Evolutionary conservation across 1,140 invertebrate species (phyloP).

Genomic region (Venturia canescens): DNA sequence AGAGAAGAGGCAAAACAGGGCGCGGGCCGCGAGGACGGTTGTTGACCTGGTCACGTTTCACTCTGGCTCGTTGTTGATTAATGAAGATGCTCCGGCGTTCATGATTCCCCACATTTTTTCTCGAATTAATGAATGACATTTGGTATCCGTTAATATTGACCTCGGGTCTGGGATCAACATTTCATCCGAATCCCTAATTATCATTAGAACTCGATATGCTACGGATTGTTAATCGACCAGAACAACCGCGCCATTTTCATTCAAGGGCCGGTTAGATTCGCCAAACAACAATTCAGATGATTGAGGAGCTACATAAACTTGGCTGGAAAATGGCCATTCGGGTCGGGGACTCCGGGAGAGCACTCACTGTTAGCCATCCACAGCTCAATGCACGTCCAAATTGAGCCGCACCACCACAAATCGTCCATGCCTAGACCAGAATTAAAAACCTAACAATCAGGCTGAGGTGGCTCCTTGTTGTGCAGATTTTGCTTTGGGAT

Average conservation of each 20-base stretch:
- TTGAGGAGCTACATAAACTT: too few species aligned
- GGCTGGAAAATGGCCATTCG: neutral
- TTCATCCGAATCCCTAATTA: neutral
- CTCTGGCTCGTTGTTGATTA: neutral
- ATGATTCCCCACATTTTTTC: neutral
- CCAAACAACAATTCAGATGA: too few species aligned
- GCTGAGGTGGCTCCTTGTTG: neutral
- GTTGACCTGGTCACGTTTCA: constrained; percentile 23
- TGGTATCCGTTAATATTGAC: neutral
- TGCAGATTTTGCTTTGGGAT: neutral
- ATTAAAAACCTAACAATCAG: neutral
- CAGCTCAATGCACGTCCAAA: neutral
- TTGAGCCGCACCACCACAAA: neutral
- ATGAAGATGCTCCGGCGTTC: neutral
- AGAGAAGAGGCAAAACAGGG: constrained; percentile 57
- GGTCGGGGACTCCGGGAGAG: too few species aligned
- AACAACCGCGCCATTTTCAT: too few species aligned
- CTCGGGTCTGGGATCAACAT: neutral
- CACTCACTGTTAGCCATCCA: neutral
- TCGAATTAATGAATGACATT: neutral
- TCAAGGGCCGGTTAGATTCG: too few species aligned
- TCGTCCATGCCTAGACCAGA: constrained; percentile 9
- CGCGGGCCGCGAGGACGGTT: constrained; percentile 33
- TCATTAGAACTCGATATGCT: too few species aligned
- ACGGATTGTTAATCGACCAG: too few species aligned